These are phyloP conservation scores for Ammodytes marinus DNA, from an alignment of 2,113 vertebrate genomes.

Conservation along the genomic window DNA sequence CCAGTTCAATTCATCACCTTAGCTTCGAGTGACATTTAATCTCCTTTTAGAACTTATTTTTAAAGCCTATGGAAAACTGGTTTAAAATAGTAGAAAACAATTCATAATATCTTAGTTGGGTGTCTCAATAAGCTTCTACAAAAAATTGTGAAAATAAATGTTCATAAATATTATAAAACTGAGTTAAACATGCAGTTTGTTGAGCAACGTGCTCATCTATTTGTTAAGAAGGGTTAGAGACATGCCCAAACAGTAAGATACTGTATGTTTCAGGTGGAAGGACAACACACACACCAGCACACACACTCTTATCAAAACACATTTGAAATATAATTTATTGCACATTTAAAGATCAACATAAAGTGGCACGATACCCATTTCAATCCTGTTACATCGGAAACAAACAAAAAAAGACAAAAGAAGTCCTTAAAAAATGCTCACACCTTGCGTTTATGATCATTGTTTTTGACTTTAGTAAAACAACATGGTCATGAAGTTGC, in stretches of 20 bases:
- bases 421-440: constrained; percentile 79
- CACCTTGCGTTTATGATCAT: constrained; percentile 58
- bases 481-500: constrained; percentile 68
- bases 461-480: constrained; percentile 55
- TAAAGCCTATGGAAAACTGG: too few species aligned
- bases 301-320: constrained; percentile 78
- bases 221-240: not conserved
- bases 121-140: too few species aligned
- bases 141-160: too few species aligned
- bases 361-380: constrained; percentile 82
- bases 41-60: not conserved
- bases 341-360: constrained; percentile 86
- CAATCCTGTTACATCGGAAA: constrained; percentile 70
- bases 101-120: too few species aligned
- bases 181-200: not conserved
- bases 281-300: constrained; percentile 61
- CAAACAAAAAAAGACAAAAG: constrained; percentile 57
- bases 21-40: not conserved
- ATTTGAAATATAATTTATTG: constrained; percentile 87
- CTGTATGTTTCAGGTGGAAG: constrained; percentile 7
- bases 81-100: too few species aligned
- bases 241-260: not conserved
- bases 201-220: not conserved
- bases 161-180: too few species aligned
- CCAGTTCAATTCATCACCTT: not conserved